phyloP scores from a whole-genome alignment of 1,140 invertebrate genomes.

The Heterodera carotae region DNA sequence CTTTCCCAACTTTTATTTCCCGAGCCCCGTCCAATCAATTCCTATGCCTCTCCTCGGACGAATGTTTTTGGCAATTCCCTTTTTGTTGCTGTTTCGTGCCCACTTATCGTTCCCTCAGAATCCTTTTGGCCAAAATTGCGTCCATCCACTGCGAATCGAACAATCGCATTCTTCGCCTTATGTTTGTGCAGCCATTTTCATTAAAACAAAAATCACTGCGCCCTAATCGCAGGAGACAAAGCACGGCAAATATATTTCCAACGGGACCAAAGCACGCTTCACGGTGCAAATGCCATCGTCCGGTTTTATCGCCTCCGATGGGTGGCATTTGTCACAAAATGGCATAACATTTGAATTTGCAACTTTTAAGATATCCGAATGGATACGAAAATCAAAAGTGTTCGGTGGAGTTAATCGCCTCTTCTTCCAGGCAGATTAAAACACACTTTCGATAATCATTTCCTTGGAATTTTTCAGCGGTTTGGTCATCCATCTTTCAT shows the following conservation, averaged over 20 bases:
- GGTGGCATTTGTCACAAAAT: not conserved
- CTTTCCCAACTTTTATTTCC: not conserved
- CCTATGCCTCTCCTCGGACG: not conserved
- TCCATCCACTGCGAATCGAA: not conserved
- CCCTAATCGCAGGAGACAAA: not conserved
- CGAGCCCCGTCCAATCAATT: not conserved
- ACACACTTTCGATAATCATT: not conserved
- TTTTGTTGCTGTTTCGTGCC: not conserved
- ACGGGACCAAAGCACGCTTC: not conserved
- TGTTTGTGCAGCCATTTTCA: not conserved
- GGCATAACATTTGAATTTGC: not conserved
- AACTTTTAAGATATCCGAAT: conserved; percentile 6
- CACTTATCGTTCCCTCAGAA: not conserved
- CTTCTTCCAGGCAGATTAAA: not conserved
- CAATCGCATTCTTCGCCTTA: not conserved
- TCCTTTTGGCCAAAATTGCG: not conserved
- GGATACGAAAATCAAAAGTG: conserved; percentile 33
- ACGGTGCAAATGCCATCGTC: not conserved
- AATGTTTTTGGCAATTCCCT: not conserved
- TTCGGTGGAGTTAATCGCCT: conserved; percentile 32
- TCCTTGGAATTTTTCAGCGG: conserved; percentile 24
- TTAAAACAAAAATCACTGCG: not conserved
- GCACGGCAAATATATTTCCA: not conserved
- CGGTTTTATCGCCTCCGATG: not conserved
- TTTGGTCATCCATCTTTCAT: conserved; percentile 46